Evolutionary conservation across 2,797 vertebrate species (phyloP), one percentile per base, ranked within the genome.

Genomic region (Premnoplex brunnescens): DNA sequence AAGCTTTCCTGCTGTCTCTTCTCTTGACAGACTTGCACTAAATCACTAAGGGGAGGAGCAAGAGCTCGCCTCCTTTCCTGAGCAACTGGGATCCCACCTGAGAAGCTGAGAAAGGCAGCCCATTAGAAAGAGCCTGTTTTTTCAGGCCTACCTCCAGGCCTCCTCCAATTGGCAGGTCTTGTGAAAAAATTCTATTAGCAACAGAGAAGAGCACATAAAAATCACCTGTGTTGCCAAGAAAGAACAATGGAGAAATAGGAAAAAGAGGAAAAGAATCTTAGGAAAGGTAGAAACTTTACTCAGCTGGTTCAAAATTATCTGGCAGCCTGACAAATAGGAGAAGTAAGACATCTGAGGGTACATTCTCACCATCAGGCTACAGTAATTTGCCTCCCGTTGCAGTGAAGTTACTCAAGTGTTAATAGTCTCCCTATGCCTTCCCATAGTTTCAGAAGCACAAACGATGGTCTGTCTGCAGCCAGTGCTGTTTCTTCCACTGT

Each of bases 11-110:
- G 16, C 34, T 54, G 63, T 56, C 32, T 80, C 66, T 30, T 84
- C 58, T 52, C 69, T 75, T 90, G 55, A 58, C 73, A 89, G 87
- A 60, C 48, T 79, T 59, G 27, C n/a, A 58, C 78, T 80, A 95
- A 92, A 92, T 91, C 85, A 85, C 85, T 72, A 85, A 54, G 54
- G 85, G 88, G 85, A 95, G 87, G 89, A 91, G 89, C 68, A 74
- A 92, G 68, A 85, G 43, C 88, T 87, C 51, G 23, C 90, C 46
- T 93, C 3, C 0, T 90, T 96, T 93, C 71, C 89, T 83, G 68
- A 77, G 79, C 87, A 94, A 85, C 83, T 90, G 86, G 72, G 59
- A 92, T 91, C 71, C 85, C 89, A 96, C 93, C 94, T 96, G 93
- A 96, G 77, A 32, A 74, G 73, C 69, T 54, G 26, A 67, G 46